Percentiles rank a stretch among this genome's conserved stretches.
These are phyloP conservation scores for Microcebus tavaratra DNA, from an alignment of 2,113 vertebrate genomes.

Conservation along the genomic window DNA sequence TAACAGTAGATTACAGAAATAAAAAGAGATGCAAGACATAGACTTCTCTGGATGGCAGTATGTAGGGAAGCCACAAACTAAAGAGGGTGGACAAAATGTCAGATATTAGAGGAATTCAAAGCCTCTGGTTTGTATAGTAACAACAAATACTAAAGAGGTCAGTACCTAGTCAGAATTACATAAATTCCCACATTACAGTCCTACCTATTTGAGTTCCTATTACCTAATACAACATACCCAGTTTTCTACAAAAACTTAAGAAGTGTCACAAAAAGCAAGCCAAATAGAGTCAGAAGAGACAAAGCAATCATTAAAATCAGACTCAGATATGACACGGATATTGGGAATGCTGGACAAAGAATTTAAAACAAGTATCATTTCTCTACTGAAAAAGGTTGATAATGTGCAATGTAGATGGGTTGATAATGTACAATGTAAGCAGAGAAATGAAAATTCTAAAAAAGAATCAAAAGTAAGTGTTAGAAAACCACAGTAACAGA, in stretches of 20 bases:
- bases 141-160: not conserved
- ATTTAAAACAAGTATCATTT: not conserved
- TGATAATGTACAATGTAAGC: not conserved
- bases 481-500: not conserved
- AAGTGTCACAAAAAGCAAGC: not conserved
- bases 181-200: not conserved
- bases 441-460: not conserved
- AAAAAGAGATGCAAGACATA: not conserved
- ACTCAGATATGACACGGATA: not conserved
- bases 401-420: not conserved
- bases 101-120: not conserved
- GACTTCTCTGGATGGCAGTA: too few species aligned
- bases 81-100: not conserved
- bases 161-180: not conserved
- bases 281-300: not conserved
- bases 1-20: not conserved
- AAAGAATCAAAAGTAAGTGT: not conserved
- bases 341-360: not conserved
- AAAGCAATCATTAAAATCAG: not conserved
- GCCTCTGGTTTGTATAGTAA: not conserved
- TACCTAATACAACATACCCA: not conserved
- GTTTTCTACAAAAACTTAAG: not conserved
- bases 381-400: not conserved
- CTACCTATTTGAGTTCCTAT: not conserved
- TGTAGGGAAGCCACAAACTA: not conserved